Conservation (phyloP, 2,888 invertebrate species). For the Rhamphomyia laevipes region DNA sequence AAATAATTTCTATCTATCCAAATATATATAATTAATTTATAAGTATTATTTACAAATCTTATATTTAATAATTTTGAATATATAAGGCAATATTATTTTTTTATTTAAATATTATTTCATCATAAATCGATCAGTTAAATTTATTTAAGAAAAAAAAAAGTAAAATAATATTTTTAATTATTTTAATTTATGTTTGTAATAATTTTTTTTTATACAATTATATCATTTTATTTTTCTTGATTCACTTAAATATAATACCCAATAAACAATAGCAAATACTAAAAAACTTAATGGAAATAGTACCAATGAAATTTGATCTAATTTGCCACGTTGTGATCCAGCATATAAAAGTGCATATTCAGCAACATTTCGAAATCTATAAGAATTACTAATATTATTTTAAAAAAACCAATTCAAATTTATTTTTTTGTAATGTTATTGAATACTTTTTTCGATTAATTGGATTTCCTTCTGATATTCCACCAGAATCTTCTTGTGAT, state of each 20-base stretch:
- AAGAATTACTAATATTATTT: constrained; percentile 9
- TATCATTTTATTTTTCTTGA: constrained; percentile 30
- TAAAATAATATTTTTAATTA: too few relatives aligned
- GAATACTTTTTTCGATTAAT: constrained; percentile 16
- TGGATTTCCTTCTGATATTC: constrained; percentile 9
- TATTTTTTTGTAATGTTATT: too few relatives aligned
- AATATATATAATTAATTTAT: too few relatives aligned
- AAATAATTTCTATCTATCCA: too few relatives aligned
- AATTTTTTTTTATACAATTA: constrained; percentile 5
- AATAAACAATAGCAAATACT: constrained; percentile 46
- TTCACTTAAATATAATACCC: constrained; percentile 50
- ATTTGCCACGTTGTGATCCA: constrained; percentile 47
- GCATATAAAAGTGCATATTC: constrained; percentile 48
- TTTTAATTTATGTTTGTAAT: neutral
- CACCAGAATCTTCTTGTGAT: constrained; percentile 11
- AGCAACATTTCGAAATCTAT: constrained; percentile 36
- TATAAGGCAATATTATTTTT: too few relatives aligned
- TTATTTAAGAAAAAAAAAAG: too few relatives aligned
- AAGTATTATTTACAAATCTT: too few relatives aligned
- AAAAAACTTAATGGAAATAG: constrained; percentile 47
- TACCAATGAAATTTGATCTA: constrained; percentile 49
- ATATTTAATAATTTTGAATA: too few relatives aligned
- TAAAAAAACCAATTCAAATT: neutral
- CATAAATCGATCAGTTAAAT: too few relatives aligned
- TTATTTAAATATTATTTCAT: too few relatives aligned